Base-by-base conservation (phyloP, 1,140 invertebrate genomes). In the Drosophila obscura region DNA sequence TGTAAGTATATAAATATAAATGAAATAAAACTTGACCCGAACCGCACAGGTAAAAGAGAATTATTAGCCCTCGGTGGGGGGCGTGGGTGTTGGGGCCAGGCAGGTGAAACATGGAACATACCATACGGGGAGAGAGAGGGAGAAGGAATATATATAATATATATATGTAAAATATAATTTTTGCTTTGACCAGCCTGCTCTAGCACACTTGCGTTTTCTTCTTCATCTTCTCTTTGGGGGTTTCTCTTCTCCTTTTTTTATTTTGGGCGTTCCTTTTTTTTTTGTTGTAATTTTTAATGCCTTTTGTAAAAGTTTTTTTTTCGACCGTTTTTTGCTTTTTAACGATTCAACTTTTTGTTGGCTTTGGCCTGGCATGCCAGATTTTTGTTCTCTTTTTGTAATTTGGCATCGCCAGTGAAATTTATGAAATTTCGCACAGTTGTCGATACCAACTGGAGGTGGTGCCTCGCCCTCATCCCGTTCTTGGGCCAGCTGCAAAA, bases 321-420 rank as follows among this genome's bases (percentile, higher is more conserved):
- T 44, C 15, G 1, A 26, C 6, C 6, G 13, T 57, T 71, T 73
- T 53, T 57, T 62, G 60, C 55, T 66, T 83, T 84, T 83, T 80
- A 80, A 83, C 73, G 77, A 77, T 80, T 83, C 80, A 83, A 83
- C 77, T 80, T 83, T 76, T 60, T 80, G 76, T 51, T 77, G 60
- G 67, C 63, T 73, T 64, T 68, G 44, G 62, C 59, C 15, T 31
- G 58, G 52, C 60, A 9, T 58, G 60, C 55, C 55, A 62, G 56
- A 73, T 84, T 76, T 61, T 73, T 73, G 76, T 72, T 19, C 19
- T 73, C 76, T 72, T 67, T 76, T 64, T 80, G 61, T 65, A 60
- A 65, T 65, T 80, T 75, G 77, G 61, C 35, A 19, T 16, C 57
- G 55, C 77, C 50, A 80, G 53, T 50, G 24, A 77, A 82, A 82